Evolutionary conservation across 1,140 invertebrate species (phyloP).

Genomic region (Plutomurus gul): DNA sequence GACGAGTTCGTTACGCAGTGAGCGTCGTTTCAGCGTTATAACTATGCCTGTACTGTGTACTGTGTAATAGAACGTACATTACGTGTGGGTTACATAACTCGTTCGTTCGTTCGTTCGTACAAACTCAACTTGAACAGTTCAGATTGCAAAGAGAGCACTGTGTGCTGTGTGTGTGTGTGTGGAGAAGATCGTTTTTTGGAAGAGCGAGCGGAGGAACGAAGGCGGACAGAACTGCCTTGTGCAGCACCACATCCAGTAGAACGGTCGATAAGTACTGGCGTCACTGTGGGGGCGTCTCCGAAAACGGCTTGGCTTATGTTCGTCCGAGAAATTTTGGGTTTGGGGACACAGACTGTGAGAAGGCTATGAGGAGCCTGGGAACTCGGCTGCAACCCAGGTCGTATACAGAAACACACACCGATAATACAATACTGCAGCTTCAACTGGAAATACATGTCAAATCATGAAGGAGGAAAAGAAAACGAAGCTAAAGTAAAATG

Average conservation of each 20-base stretch:
- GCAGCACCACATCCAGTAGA: constrained; percentile 29
- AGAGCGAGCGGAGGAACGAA: constrained; percentile 2
- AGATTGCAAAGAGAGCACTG: no score
- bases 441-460: no score
- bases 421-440: no score
- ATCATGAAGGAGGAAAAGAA: no score
- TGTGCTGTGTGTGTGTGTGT: no score
- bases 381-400: no score
- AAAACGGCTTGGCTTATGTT: background rate
- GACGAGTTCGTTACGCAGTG: no score
- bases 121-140: background rate
- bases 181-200: constrained; percentile 11
- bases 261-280: constrained; percentile 38
- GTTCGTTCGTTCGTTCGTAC: background rate
- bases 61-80: background rate
- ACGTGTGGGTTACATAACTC: background rate
- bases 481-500: no score
- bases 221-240: constrained; percentile 32
- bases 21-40: no score
- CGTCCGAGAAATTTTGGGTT: constrained; percentile 8
- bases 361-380: constrained; percentile 11
- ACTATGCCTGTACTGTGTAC: no score
- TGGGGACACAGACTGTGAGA: constrained; percentile 5
- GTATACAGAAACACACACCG: no score
- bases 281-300: constrained; percentile 33